phyloP scores from a whole-genome alignment of 2,113 vertebrate species.

The Solenodon paradoxus region DNA sequence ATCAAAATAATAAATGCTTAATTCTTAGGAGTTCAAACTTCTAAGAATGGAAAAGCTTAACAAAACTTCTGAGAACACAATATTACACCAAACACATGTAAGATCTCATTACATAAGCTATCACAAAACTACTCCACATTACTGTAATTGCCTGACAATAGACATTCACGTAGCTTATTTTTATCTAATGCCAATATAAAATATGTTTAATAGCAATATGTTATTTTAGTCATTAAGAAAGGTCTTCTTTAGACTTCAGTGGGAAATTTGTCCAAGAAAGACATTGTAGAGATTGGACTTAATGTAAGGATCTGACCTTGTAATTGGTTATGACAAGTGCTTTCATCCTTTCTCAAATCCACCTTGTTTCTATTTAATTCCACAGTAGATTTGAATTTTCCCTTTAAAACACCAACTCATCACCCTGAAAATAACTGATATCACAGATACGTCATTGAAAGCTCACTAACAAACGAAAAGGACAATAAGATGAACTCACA shows the following conservation, averaged over 20 bases:
- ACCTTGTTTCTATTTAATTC: constrained; percentile 24
- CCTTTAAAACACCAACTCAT: not conserved
- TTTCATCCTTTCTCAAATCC: not conserved
- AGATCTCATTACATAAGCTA: not conserved
- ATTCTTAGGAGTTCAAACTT: not conserved
- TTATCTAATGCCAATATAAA: not conserved
- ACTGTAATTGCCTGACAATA: not conserved
- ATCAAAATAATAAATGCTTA: not conserved
- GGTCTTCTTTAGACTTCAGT: constrained; percentile 25
- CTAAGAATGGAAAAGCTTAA: not conserved
- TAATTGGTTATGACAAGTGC: not conserved
- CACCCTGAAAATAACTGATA: constrained; percentile 8
- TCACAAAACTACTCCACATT: not conserved
- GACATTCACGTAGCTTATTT: not conserved
- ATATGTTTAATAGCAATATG: not conserved
- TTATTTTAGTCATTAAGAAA: not conserved
- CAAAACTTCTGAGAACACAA: not conserved
- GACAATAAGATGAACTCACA: not conserved
- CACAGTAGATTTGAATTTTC: not conserved
- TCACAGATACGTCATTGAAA: not conserved
- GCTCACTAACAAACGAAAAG: not conserved
- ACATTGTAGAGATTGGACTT: not conserved
- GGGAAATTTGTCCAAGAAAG: not conserved
- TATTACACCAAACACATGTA: not conserved
- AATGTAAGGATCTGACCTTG: not conserved